These are phyloP conservation scores for Hemichromis elongatus DNA, from an alignment of 2,113 vertebrate genomes.

Conservation along the genomic window DNA sequence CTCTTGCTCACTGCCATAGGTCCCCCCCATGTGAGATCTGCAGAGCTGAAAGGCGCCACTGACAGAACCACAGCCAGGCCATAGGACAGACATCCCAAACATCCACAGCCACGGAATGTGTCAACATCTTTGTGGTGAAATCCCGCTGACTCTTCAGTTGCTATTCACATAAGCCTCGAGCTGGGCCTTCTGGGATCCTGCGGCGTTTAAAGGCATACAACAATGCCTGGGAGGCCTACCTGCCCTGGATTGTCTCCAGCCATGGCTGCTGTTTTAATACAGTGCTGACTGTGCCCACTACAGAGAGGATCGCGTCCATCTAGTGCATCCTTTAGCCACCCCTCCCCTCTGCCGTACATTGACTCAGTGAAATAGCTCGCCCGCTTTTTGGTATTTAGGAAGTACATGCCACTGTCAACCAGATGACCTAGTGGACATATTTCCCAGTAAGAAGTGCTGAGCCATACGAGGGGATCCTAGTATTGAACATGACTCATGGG, in stretches of 20 bases:
- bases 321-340: not conserved
- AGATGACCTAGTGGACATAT: slow-evolving; percentile 62
- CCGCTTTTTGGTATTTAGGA: slow-evolving; percentile 46
- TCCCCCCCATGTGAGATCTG: slow-evolving; percentile 58
- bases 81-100: slow-evolving; percentile 53
- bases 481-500: slow-evolving; percentile 99
- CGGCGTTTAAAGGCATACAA: slow-evolving; percentile 49
- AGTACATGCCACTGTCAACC: slow-evolving; percentile 47
- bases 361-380: not conserved
- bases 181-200: slow-evolving; percentile 42
- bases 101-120: slow-evolving; percentile 62
- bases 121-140: slow-evolving; percentile 57
- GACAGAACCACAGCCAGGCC: slow-evolving; percentile 36
- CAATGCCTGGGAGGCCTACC: slow-evolving; percentile 55
- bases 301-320: slow-evolving; percentile 11
- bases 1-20: slow-evolving; percentile 49
- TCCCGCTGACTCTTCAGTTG: slow-evolving; percentile 57
- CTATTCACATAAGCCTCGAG: slow-evolving; percentile 35
- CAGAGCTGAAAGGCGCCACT: slow-evolving; percentile 55
- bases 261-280: slow-evolving; percentile 31
- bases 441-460: slow-evolving; percentile 67
- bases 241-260: slow-evolving; percentile 46
- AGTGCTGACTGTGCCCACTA: slow-evolving; percentile 27
- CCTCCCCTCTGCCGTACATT: not conserved
- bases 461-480: slow-evolving; percentile 80